phyloP scores from a whole-genome alignment of 2,888 invertebrate species.

The Anarsia innoxiella region DNA sequence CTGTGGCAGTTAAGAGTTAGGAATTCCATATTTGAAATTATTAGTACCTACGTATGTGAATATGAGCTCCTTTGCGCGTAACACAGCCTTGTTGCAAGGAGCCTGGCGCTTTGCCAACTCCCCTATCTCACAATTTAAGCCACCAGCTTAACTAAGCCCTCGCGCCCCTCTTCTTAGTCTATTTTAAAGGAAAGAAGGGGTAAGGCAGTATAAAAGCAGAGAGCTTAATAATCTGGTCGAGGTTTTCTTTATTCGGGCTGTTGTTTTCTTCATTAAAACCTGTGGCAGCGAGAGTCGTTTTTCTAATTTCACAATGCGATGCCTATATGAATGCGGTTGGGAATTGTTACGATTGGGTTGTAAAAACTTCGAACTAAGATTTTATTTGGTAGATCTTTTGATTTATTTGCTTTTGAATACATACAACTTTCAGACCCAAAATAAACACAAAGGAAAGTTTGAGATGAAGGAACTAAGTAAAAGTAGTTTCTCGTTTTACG shows the following conservation, averaged over 20 bases:
- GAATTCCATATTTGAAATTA: too few species aligned
- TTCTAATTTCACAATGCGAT: constrained; percentile 16
- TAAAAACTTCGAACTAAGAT: too few species aligned
- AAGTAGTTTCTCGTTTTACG: too few species aligned
- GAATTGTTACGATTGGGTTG: too few species aligned
- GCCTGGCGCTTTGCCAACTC: constrained; percentile 45
- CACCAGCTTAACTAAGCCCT: constrained; percentile 38
- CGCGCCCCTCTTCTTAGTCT: constrained; percentile 19
- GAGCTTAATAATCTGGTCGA: constrained; percentile 32
- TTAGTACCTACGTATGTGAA: constrained; percentile 27
- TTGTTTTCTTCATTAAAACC: constrained; percentile 49
- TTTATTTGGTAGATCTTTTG: too few species aligned
- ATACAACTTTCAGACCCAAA: too few species aligned
- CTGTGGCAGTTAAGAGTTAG: too few species aligned
- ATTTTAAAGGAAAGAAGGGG: constrained; percentile 18
- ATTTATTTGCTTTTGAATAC: too few species aligned
- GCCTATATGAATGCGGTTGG: too few species aligned
- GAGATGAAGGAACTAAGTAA: too few species aligned
- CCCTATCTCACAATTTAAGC: constrained; percentile 43
- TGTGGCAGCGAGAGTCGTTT: constrained; percentile 29
- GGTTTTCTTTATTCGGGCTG: constrained; percentile 36
- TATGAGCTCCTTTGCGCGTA: not conserved
- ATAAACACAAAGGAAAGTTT: too few species aligned
- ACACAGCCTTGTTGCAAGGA: constrained; percentile 32
- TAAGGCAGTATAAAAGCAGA: constrained; percentile 24